A percentile compares a stretch with the other conserved stretches of the same genome.
These are phyloP conservation scores for Parapristionchus giblindavisi DNA, from an alignment of 2,888 invertebrate genomes.

Conservation along the genomic window DNA sequence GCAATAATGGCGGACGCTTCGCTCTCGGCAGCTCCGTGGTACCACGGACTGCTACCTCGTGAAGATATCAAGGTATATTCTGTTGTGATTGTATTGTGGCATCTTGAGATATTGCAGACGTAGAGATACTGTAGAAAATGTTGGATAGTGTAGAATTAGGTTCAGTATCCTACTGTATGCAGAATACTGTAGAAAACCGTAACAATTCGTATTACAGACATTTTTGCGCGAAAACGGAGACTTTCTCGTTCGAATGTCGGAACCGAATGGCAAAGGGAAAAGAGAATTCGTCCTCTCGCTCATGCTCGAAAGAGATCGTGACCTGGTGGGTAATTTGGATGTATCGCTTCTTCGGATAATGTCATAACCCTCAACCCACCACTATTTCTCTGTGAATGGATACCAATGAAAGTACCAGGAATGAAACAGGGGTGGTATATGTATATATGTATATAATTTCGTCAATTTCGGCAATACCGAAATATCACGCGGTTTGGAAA, in stretches of 20 bases:
- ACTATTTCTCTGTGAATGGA: no score
- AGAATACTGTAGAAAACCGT: neutral
- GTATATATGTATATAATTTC: no score
- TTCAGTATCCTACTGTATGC: neutral
- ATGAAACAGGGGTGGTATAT: no score
- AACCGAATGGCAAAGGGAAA: conserved; percentile 17
- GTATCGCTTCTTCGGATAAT: no score
- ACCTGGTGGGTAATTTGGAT: conserved; percentile 13
- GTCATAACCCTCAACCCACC: neutral
- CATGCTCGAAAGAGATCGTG: conserved; percentile 20
- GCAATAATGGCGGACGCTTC: conserved; percentile 17
- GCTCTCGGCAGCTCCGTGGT: conserved; percentile 30
- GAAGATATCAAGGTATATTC: conserved; percentile 30
- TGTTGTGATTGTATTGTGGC: no score
- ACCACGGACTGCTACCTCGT: conserved; percentile 35
- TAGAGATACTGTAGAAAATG: no score
- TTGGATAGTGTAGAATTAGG: no score
- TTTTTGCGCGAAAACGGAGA: conserved; percentile 18
- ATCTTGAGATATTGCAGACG: no score
- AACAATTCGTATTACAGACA: neutral
- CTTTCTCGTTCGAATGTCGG: conserved; percentile 32
- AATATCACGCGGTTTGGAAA: no score
- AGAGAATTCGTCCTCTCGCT: conserved; percentile 31
- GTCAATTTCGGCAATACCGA: no score
- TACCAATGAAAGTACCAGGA: neutral